Evolutionary conservation across 2,888 invertebrate species (phyloP), one percentile per base, ranked within the genome.

Genomic region (Chrysolina americana): DNA sequence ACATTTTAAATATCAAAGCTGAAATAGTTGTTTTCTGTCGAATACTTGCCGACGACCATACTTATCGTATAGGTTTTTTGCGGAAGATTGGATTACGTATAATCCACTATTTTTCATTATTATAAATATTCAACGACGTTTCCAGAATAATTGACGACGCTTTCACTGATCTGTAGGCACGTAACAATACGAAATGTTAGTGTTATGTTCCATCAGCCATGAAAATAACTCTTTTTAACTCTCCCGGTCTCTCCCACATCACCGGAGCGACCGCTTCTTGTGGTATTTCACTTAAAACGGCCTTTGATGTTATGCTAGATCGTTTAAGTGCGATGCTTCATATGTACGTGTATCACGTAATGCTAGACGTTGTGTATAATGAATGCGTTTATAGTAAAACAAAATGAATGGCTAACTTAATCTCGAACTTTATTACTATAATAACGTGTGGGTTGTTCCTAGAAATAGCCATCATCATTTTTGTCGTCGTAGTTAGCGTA

Each of bases 341-440:
- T 59, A 59, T 59, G 59, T 59, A 59, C 59, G 59, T 15, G 59
- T 59, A 59, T 59, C 59, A 59, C 59, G 59, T 59, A 59, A 59
- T 59, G 59, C 59, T 59, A 59, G 59, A 59, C 59, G 59, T 59
- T 28, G 59, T 59, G 36, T 59, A 59, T 59, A 59, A 59, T 59
- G 59, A 59, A 59, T 59, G 59, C 59, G 59, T 59, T 59, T 59
- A 59, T 59, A 59, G 59, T 59, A 59, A 59, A 59, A 36, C 59
- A 59, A 59, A 59, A 59, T 59, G 59, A 59, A 59, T 59, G 59
- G 59, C 36, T 59, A 59, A 59, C 59, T 59, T 59, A 59, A 59
- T 59, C 28, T 59, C 59, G 15, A 36, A 59, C 59, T 59, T 59
- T 59, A 59, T 59, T 36, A 59, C 59, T 59, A 59, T 59, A 59